Conservation (phyloP, 2,888 invertebrate species). For the Serrognathus titanus region DNA sequence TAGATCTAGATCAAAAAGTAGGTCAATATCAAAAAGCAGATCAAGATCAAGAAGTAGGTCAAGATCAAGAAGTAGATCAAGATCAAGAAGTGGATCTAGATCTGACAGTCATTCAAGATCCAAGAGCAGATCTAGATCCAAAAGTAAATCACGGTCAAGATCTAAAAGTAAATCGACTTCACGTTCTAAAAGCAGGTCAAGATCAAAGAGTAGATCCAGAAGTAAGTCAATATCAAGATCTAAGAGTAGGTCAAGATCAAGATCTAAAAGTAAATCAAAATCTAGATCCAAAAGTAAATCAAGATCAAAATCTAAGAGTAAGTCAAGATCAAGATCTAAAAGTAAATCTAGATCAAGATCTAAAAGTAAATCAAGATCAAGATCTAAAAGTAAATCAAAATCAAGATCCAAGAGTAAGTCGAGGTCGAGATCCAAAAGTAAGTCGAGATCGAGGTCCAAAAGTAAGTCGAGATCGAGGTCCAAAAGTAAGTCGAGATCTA, state of each 20-base stretch:
- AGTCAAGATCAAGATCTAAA: conserved; percentile 45
- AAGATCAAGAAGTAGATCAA: conserved; percentile 44
- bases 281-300: conserved; percentile 37
- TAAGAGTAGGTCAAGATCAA: conserved; percentile 39
- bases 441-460: conserved; percentile 35
- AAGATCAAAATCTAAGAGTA: no score
- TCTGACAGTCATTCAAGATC: conserved; percentile 40
- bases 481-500: no score
- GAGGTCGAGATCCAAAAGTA: conserved; percentile 40
- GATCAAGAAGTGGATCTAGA: conserved; percentile 48
- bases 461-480: conserved; percentile 40
- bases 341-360: conserved; percentile 41
- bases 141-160: conserved; percentile 44
- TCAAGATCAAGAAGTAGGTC: conserved; percentile 44
- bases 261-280: conserved; percentile 37
- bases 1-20: conserved; percentile 29
- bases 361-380: conserved; percentile 30
- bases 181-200: conserved; percentile 14
- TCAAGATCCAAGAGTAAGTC: conserved; percentile 38
- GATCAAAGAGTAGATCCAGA: conserved; percentile 25
- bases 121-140: conserved; percentile 44
- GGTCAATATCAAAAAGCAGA: conserved; percentile 40
- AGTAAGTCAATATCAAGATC: conserved; percentile 36
- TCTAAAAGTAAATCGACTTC: conserved; percentile 41
- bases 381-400: conserved; percentile 31